Evolutionary conservation across 2,113 vertebrate species (phyloP).

Genomic region (Tinamus guttatus): DNA sequence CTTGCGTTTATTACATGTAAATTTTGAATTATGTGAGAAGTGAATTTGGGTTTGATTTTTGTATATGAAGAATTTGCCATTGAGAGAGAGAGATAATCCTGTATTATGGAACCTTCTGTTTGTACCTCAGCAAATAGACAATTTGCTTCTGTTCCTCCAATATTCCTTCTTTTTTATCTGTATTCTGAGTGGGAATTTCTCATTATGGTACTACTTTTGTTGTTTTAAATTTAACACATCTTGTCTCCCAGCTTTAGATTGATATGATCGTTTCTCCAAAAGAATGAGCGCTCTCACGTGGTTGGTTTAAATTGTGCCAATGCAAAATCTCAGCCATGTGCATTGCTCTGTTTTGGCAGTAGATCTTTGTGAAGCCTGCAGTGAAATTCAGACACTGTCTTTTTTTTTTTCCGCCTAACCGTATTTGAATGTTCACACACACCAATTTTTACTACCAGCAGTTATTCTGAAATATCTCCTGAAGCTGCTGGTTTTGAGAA

Average conservation of each 20-base stretch:
- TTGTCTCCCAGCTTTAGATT: slow-evolving; percentile 71
- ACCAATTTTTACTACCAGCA: slow-evolving; percentile 65
- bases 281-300: neutral
- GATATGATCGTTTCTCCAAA: slow-evolving; percentile 24
- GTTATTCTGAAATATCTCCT: slow-evolving; percentile 48
- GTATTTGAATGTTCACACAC: slow-evolving; percentile 56
- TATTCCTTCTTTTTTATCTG: slow-evolving; percentile 48
- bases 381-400: slow-evolving; percentile 20
- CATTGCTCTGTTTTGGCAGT: neutral
- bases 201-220: slow-evolving; percentile 70
- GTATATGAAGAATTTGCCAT: slow-evolving; percentile 80
- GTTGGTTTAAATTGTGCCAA: slow-evolving; percentile 62
- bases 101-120: slow-evolving; percentile 70
- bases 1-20: slow-evolving; percentile 87
- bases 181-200: slow-evolving; percentile 48
- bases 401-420: slow-evolving; percentile 5
- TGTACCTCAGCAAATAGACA: slow-evolving; percentile 72
- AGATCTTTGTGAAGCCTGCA: slow-evolving; percentile 32
- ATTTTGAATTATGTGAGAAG: slow-evolving; percentile 77
- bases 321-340: neutral
- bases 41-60: slow-evolving; percentile 77
- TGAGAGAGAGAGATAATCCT: slow-evolving; percentile 77
- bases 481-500: slow-evolving; percentile 22
- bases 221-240: slow-evolving; percentile 65
- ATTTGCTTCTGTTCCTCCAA: slow-evolving; percentile 12